These are phyloP conservation scores for Hycleus cichorii DNA, from an alignment of 1,140 invertebrate species.

Conservation along the genomic window DNA sequence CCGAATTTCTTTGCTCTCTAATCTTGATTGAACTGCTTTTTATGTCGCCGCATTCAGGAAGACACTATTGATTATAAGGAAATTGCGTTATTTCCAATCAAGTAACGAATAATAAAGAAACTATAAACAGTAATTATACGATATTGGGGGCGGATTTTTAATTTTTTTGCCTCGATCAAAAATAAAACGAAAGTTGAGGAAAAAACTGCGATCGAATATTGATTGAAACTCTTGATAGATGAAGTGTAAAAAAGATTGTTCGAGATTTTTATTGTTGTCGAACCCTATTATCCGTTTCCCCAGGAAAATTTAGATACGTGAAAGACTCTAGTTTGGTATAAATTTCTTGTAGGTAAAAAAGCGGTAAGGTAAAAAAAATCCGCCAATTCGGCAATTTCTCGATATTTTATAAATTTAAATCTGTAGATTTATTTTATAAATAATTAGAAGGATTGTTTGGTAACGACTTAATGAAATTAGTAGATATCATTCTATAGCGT, in stretches of 20 bases:
- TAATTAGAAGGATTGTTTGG: constrained; percentile 5
- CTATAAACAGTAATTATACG: no score
- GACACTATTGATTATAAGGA: constrained; percentile 11
- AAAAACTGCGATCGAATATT: no score
- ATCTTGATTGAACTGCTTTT: constrained; percentile 20
- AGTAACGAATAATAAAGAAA: no score
- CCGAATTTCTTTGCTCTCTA: constrained; percentile 16
- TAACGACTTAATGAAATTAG: constrained; percentile 5
- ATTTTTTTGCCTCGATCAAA: constrained; percentile 6
- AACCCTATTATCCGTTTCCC: constrained; percentile 3
- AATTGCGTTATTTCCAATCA: constrained; percentile 1
- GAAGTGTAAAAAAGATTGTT: no score
- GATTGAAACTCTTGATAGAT: no score
- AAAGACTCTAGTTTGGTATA: constrained; percentile 6
- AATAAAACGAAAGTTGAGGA: no score
- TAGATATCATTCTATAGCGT: constrained; percentile 1
- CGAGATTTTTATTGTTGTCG: constrained; percentile 1
- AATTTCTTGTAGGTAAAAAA: constrained; percentile 1
- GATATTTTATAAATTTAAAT: background rate
- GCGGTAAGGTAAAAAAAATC: constrained; percentile 4
- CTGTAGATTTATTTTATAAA: background rate
- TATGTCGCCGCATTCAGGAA: constrained; percentile 8
- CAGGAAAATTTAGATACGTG: constrained; percentile 10
- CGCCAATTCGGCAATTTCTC: background rate
- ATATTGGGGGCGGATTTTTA: no score